Conservation (phyloP, 2,113 vertebrate genomes). For the Phrynosoma blainvillii region DNA sequence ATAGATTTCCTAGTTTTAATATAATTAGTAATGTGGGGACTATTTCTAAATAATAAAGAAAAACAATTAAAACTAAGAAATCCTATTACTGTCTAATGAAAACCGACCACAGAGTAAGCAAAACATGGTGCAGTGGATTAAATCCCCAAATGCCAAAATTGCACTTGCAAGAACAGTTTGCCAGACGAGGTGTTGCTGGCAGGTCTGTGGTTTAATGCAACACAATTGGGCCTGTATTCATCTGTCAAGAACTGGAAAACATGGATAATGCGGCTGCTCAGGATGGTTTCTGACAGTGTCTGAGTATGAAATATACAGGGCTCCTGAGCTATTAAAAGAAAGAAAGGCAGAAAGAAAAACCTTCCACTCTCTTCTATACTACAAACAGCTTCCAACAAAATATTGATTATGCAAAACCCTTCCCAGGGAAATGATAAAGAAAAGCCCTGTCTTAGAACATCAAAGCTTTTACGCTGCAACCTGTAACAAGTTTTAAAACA, state of each 20-base stretch:
- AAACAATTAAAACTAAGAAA: not conserved
- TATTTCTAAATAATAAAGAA: not conserved
- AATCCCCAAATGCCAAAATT: not conserved
- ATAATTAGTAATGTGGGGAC: not conserved
- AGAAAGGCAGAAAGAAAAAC: not conserved
- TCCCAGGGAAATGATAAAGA: not conserved
- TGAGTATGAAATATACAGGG: slow-evolving; percentile 7
- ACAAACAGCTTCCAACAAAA: not conserved
- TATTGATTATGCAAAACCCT: slow-evolving; percentile 18
- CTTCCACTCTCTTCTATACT: not conserved
- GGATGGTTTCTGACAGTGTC: slow-evolving; percentile 11
- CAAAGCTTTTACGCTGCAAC: not conserved
- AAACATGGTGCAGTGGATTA: not conserved
- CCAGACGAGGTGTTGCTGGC: not conserved
- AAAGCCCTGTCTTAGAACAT: not conserved
- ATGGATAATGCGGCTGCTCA: slow-evolving; percentile 1
- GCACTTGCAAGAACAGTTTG: not conserved
- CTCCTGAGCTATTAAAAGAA: not conserved
- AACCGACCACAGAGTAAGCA: not conserved
- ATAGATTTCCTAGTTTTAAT: not conserved
- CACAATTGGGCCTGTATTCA: not conserved
- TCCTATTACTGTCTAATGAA: not conserved
- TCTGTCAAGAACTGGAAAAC: not conserved
- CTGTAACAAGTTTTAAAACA: slow-evolving; percentile 24
- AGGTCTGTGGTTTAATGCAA: not conserved